Evolutionary conservation across 2,888 invertebrate genomes (phyloP).

Genomic region (Sesia bembeciformis): DNA sequence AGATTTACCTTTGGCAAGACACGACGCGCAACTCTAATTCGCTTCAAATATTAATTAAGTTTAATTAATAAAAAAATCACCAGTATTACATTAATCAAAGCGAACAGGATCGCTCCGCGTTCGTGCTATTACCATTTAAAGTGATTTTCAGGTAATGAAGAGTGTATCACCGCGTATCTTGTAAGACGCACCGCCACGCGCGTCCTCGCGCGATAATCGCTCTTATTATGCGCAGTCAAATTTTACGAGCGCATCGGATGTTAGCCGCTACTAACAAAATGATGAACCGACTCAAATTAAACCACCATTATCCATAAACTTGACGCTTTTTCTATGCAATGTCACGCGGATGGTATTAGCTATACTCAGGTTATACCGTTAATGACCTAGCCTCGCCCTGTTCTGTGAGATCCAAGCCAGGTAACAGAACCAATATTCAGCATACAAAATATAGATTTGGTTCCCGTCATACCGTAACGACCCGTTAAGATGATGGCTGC

Average conservation of each 20-base stretch:
- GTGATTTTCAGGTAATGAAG: conserved; percentile 65
- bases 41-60: background rate
- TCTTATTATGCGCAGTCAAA: conserved; percentile 70
- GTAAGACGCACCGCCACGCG: conserved; percentile 33
- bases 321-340: conserved; percentile 39
- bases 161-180: conserved; percentile 27
- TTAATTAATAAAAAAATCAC: conserved; percentile 44
- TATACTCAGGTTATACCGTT: conserved; percentile 25
- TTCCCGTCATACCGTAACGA: conserved; percentile 27
- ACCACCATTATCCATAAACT: conserved; percentile 47
- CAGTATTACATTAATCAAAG: conserved; percentile 53
- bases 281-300: conserved; percentile 56
- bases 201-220: conserved; percentile 51
- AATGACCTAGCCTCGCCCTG: conserved; percentile 23
- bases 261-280: conserved; percentile 58
- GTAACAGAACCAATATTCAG: background rate
- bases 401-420: conserved; percentile 1
- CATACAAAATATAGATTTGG: background rate
- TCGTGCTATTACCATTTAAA: conserved; percentile 57
- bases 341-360: conserved; percentile 27
- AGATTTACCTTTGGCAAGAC: too few relatives aligned
- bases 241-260: conserved; percentile 67
- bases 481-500: conserved; percentile 36
- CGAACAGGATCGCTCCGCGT: conserved; percentile 31
- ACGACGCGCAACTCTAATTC: conserved; percentile 30